Evolutionary conservation across 2,113 vertebrate genomes (phyloP).

Genomic region (Amia ocellicauda): DNA sequence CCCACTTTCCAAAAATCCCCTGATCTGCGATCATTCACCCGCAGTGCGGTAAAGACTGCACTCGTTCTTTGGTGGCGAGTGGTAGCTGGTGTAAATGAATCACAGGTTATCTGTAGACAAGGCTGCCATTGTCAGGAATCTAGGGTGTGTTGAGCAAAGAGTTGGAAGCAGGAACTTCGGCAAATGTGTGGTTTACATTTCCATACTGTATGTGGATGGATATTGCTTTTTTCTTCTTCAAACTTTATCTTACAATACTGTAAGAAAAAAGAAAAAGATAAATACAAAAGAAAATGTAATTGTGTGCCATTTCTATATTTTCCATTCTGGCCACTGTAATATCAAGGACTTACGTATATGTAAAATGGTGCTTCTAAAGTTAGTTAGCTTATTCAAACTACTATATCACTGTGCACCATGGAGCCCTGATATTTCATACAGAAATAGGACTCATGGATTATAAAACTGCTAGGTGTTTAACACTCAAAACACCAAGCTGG

Average conservation of each 20-base stretch:
- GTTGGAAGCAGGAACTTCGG: not conserved
- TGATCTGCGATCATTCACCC: not conserved
- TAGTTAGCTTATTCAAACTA: no score
- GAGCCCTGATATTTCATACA: no score
- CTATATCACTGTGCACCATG: no score
- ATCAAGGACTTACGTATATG: no score
- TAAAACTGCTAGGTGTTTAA: no score
- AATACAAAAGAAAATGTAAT: not conserved
- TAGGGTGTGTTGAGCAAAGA: not conserved
- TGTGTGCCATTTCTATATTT: no score
- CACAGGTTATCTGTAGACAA: slow-evolving; percentile 3
- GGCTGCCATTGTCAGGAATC: not conserved
- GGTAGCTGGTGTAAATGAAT: not conserved
- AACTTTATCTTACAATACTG: no score
- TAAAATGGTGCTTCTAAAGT: no score
- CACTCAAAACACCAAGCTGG: no score
- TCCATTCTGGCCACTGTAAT: no score
- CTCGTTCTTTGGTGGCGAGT: not conserved
- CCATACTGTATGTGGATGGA: not conserved
- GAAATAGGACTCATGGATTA: no score
- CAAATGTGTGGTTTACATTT: not conserved
- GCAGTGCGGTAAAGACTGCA: not conserved
- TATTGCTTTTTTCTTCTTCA: not conserved
- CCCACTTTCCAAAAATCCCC: slow-evolving; percentile 5
- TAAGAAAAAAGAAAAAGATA: not conserved